Percentiles rank a stretch among this genome's conserved stretches.
phyloP scores from a whole-genome alignment of 2,888 invertebrate genomes.

The Aleiodes alternator region DNA sequence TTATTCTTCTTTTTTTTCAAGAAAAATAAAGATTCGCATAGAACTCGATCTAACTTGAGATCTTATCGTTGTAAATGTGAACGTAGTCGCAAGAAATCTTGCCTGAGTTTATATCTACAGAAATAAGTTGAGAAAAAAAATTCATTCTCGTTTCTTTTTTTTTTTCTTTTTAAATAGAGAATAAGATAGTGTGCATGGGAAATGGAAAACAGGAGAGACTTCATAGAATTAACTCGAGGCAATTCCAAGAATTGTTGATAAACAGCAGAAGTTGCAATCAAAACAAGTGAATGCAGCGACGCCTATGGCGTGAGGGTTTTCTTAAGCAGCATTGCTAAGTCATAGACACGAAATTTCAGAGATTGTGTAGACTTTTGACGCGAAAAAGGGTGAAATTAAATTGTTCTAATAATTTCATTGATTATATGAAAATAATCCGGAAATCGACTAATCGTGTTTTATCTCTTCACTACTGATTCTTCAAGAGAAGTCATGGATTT shows the following conservation, averaged over 20 bases:
- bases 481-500: too few relatives aligned
- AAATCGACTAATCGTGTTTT: too few relatives aligned
- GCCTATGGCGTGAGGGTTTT: too few relatives aligned
- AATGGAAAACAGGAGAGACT: conserved; percentile 32
- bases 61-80: conserved; percentile 48
- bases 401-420: too few relatives aligned
- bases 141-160: not conserved
- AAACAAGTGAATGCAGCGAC: not conserved
- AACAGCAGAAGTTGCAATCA: not conserved
- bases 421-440: too few relatives aligned
- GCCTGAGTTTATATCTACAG: conserved; percentile 31
- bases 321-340: too few relatives aligned
- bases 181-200: conserved; percentile 33
- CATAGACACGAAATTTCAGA: too few relatives aligned
- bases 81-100: conserved; percentile 41
- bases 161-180: conserved; percentile 8
- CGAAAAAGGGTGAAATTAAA: too few relatives aligned
- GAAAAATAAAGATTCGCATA: conserved; percentile 30
- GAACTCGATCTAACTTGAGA: conserved; percentile 49
- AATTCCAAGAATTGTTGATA: conserved; percentile 21
- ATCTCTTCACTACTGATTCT: too few relatives aligned
- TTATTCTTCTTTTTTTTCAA: not conserved
- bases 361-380: too few relatives aligned
- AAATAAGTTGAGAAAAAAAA: conserved; percentile 25
- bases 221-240: conserved; percentile 1